Conservation (phyloP, 2,888 invertebrate species). For the Linyphia triangularis region DNA sequence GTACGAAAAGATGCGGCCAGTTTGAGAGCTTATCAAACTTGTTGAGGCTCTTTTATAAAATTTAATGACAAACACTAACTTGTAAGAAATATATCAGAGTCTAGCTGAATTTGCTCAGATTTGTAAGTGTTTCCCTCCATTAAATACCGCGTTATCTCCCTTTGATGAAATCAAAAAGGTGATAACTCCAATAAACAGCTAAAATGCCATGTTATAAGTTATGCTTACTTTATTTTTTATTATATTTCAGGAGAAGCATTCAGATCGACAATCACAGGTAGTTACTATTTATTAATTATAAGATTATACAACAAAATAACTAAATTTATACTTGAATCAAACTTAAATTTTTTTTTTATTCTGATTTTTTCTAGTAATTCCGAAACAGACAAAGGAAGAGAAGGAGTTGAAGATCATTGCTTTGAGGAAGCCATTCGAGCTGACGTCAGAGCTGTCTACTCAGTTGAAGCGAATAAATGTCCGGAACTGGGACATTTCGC, state of each 20-base stretch:
- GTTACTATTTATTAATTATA: no score
- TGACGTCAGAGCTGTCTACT: neutral
- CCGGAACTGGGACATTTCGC: conserved; percentile 24
- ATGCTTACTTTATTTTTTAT: neutral
- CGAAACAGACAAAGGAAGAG: neutral
- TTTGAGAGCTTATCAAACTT: no score
- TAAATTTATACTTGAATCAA: neutral
- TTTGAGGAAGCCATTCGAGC: neutral
- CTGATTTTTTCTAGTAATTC: neutral
- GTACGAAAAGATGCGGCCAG: no score
- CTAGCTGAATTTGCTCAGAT: no score
- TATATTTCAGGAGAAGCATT: neutral
- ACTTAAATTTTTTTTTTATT: neutral
- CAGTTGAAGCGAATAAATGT: conserved; percentile 3
- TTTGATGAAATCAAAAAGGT: no score
- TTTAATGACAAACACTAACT: no score
- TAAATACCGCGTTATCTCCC: no score
- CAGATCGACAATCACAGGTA: neutral
- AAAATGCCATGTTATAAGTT: neutral
- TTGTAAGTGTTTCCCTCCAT: no score
- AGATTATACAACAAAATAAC: no score
- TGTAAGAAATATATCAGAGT: no score
- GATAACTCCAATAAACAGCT: no score
- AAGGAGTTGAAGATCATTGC: neutral
- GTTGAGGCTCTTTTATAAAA: no score